phyloP scores from a whole-genome alignment of 30 jellyfish, hydroid and myxozoan species.

The Aurelia coerulea region DNA sequence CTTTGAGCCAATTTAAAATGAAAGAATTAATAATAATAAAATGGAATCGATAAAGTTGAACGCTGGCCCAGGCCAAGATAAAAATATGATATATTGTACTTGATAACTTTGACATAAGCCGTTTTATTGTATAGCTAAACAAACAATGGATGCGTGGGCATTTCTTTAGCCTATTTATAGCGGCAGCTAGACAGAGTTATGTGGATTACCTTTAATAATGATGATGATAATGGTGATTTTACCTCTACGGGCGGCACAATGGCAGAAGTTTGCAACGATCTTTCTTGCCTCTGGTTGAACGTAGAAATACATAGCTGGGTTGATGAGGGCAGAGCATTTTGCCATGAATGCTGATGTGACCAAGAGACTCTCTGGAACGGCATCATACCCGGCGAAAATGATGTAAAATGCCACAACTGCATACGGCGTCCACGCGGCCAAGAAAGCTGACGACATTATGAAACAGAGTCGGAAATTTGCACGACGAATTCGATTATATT shows the following conservation, averaged over 20 bases:
- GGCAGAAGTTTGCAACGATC: not conserved
- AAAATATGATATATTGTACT: too few relatives aligned
- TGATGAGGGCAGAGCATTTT: constrained; percentile 17
- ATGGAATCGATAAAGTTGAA: too few relatives aligned
- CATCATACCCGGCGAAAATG: constrained; percentile 12
- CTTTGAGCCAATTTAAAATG: too few relatives aligned
- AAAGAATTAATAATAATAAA: too few relatives aligned
- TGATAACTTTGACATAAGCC: too few relatives aligned
- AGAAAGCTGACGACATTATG: constrained; percentile 26
- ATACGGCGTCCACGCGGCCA: constrained; percentile 58
- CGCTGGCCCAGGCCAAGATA: too few relatives aligned
- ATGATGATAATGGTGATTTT: not conserved
- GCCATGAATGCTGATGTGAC: constrained; percentile 23
- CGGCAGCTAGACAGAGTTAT: too few relatives aligned
- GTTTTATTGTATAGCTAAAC: too few relatives aligned
- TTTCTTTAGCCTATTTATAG: too few relatives aligned
- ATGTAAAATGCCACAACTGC: constrained; percentile 17
- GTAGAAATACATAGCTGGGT: constrained; percentile 35
- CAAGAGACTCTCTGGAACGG: constrained; percentile 25
- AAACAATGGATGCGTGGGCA: too few relatives aligned
- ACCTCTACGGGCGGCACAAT: not conserved
- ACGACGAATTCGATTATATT: not conserved
- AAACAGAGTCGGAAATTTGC: constrained; percentile 41
- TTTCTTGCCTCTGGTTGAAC: not conserved
- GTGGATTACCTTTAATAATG: too few relatives aligned